phyloP scores from a whole-genome alignment of 1,140 invertebrate genomes.

The Cydia amplana region DNA sequence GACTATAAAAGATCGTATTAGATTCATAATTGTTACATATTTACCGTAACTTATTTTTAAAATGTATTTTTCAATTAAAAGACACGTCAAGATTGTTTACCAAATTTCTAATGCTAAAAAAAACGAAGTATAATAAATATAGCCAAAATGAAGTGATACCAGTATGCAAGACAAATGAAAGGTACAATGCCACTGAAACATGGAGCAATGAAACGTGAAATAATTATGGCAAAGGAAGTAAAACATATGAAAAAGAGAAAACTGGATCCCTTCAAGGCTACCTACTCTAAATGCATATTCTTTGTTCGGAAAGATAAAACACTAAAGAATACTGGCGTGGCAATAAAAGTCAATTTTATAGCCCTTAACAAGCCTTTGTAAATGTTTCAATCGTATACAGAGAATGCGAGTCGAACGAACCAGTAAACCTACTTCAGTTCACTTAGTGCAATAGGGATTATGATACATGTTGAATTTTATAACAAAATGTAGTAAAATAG shows the following conservation, averaged over 20 bases:
- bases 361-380: not conserved
- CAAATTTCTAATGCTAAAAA: too few species aligned
- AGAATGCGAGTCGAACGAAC: not conserved
- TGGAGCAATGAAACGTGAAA: not conserved
- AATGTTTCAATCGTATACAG: not conserved
- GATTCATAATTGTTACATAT: too few species aligned
- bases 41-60: too few species aligned
- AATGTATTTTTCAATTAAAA: too few species aligned
- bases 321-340: not conserved
- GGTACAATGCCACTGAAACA: not conserved
- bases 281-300: not conserved
- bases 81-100: too few species aligned
- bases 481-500: too few species aligned
- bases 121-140: not conserved
- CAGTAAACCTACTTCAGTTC: not conserved
- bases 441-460: too few species aligned
- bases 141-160: not conserved
- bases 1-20: too few species aligned
- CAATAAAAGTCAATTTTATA: constrained; percentile 7
- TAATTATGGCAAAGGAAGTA: not conserved
- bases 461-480: too few species aligned
- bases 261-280: constrained; percentile 17
- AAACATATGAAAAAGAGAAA: not conserved
- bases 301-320: not conserved
- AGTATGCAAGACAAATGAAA: not conserved